Evolutionary conservation across 2,888 invertebrate species (phyloP), one percentile per base, ranked within the genome.

Genomic region (Scotopteryx bipunctaria): DNA sequence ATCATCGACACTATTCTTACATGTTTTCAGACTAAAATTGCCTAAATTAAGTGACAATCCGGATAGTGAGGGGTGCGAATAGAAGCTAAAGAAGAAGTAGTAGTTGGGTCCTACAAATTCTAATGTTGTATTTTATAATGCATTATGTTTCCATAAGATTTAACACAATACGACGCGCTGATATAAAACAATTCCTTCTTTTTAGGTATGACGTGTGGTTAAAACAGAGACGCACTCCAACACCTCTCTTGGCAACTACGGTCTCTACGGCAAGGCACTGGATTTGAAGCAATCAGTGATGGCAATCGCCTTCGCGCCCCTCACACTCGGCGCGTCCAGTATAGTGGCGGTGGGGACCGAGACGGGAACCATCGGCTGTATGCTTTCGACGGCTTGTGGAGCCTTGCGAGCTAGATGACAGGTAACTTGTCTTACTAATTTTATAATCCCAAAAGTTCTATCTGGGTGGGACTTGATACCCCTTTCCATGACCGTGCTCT

Each of bases 261-360:
- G 82, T n/a, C 71, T 90, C 0, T 74, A 79, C 2, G 83, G 86
- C 2, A 64, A 78, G 2, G 73, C 88, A 0, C 75, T 95, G 11
- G 92, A 93, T 52, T 78, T 90, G 54, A 89, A 91, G 53, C 91
- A 93, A 25, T 94, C 97, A 0, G 92, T 97, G 9, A 97, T 97
- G 0, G 95, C 97, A 0, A 80, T 97, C 0, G 93, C 94, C 2
- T 95, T 96, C 82, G 94, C 94, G 0, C 93, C 93, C 0, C 57
- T 71, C 1, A 50, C 73, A 0, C 33, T 80, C 0, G 62, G 67
- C 0, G 48, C 57, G 1, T 68, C 75, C 1, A 74, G 79, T 9
- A 49, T 95, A 1, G 43, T 95, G 8, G 95, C 94, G 0, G 74
- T 94, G 2, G 97, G 97, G 0, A 86, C 94, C 8, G 96, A 97